Base-by-base conservation (phyloP, 2,888 invertebrate genomes). In the Cryptocephalus primarius region DNA sequence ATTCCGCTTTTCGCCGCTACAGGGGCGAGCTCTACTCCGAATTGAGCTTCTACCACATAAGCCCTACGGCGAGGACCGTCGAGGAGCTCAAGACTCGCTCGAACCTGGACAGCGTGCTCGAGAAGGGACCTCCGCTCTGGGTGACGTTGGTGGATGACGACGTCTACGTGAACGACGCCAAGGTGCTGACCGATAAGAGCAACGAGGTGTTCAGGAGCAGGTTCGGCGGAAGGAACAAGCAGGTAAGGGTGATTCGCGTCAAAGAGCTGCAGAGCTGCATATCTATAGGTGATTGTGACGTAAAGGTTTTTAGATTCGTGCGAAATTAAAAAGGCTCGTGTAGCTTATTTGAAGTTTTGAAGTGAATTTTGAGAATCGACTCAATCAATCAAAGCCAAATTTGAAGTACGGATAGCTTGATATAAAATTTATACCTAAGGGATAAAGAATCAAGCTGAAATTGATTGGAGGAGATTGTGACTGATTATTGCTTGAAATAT, bases 71-170 rank as follows among this genome's bases (percentile, higher is more conserved):
- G 0, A 77, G 79, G 54, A 80, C 78, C 13, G 67, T 80, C 45
- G 74, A 78, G 42, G 76, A 79, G 55, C 72, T 88, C 62, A 52
- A 53, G 13, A 4, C 36, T 4, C 47, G 45, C 14, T 58, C 56
- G 8, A 56, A 54, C 14, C 38, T 64, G 32, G 42, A 52, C 9
- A 83, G 87, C 31, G 83, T 88, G 62, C 73, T 85, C 60, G 83
- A 83, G 51, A 87, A 87, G n/a, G 85, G 85, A 70, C 88, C 89
- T 0, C 87, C 88, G 1, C 69, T 91, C 44, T 91, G 88, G 83
- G 79, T 91, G 48, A 88, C 86, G 44, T 77, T 76, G 45, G 73
- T 73, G 64, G 77, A 78, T 51, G 77, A 77, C 53, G 83, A 85
- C 52, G 79, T 88, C 55, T 92, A 78, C 69, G 80, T 91, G 43